Evolutionary conservation across 1,140 invertebrate species (phyloP).

Genomic region (Thereuonema tuberculata): DNA sequence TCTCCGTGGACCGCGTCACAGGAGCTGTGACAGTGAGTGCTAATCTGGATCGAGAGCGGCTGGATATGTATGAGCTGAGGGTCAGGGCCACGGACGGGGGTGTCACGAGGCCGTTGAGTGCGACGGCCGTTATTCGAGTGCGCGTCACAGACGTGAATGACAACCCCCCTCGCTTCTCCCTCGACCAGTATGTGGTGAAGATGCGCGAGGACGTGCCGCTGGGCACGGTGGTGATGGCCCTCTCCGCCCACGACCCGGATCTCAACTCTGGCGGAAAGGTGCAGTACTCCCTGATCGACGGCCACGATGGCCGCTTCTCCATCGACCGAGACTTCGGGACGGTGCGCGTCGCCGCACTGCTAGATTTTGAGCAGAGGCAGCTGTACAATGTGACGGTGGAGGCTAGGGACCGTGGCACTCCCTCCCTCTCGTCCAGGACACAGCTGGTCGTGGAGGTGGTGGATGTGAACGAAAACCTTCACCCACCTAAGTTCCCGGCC

Average conservation of each 20-base stretch:
- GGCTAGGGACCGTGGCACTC: constrained; percentile 60
- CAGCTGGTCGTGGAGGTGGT: constrained; percentile 67
- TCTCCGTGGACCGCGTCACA: constrained; percentile 57
- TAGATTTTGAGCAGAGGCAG: constrained; percentile 79
- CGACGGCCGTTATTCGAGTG: constrained; percentile 59
- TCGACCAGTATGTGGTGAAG: constrained; percentile 50
- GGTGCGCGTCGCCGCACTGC: constrained; percentile 51
- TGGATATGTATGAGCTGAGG: constrained; percentile 64
- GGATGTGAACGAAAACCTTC: constrained; percentile 83
- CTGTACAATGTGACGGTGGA: constrained; percentile 71
- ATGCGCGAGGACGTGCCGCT: constrained; percentile 79
- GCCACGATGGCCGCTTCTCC: constrained; percentile 41
- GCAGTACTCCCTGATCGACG: constrained; percentile 54
- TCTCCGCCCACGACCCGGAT: constrained; percentile 78
- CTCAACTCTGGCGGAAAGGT: constrained; percentile 57
- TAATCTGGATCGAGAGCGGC: constrained; percentile 65
- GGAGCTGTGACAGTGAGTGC: constrained; percentile 63
- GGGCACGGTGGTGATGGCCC: constrained; percentile 66
- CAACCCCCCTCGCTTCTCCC: constrained; percentile 61
- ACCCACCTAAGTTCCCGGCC: constrained; percentile 69
- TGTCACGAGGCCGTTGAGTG: constrained; percentile 40
- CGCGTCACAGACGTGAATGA: constrained; percentile 83
- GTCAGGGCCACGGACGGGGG: constrained; percentile 62
- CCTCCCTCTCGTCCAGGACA: constrained; percentile 45
- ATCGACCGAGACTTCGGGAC: constrained; percentile 72